Percentiles rank a stretch among this genome's conserved stretches.
Evolutionary conservation across 2,888 invertebrate genomes (phyloP).

Genomic region (Ennomos erosarius): DNA sequence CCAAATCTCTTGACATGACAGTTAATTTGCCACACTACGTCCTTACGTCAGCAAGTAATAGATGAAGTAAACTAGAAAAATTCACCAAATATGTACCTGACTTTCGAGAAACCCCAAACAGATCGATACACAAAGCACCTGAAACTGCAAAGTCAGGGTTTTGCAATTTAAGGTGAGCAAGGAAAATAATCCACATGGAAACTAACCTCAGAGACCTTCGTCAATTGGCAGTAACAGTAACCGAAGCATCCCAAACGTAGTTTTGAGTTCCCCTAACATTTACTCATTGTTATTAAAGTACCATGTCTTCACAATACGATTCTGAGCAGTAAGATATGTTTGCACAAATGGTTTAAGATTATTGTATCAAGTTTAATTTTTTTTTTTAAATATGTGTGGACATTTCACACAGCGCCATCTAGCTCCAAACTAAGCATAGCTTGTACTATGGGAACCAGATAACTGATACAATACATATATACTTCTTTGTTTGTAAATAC

Average conservation of each 20-base stretch:
- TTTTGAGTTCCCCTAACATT: conserved; percentile 11
- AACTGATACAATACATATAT: too few species aligned
- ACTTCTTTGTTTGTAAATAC: too few species aligned
- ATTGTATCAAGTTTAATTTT: too few species aligned
- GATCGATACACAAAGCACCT: conserved; percentile 17
- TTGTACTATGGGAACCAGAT: too few species aligned
- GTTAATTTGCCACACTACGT: too few species aligned
- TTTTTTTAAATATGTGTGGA: too few species aligned
- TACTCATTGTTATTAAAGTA: conserved; percentile 30
- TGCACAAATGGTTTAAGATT: too few species aligned
- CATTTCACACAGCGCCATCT: too few species aligned
- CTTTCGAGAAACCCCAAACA: conserved; percentile 17
- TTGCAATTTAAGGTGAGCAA: conserved; percentile 26
- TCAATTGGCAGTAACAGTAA: conserved; percentile 8
- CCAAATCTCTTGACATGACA: too few species aligned
- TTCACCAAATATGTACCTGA: conserved; percentile 2
- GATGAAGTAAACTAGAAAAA: not conserved
- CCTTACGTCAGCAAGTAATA: too few species aligned
- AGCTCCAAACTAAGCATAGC: too few species aligned
- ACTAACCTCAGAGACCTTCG: conserved; percentile 20
- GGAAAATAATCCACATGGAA: conserved; percentile 12
- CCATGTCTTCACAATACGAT: conserved; percentile 4
- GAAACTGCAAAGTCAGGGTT: conserved; percentile 28
- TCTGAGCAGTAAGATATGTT: too few species aligned
- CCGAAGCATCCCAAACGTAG: conserved; percentile 9